Evolutionary conservation across 2,888 invertebrate genomes (phyloP).

Genomic region (Hypselothyrea guttata): DNA sequence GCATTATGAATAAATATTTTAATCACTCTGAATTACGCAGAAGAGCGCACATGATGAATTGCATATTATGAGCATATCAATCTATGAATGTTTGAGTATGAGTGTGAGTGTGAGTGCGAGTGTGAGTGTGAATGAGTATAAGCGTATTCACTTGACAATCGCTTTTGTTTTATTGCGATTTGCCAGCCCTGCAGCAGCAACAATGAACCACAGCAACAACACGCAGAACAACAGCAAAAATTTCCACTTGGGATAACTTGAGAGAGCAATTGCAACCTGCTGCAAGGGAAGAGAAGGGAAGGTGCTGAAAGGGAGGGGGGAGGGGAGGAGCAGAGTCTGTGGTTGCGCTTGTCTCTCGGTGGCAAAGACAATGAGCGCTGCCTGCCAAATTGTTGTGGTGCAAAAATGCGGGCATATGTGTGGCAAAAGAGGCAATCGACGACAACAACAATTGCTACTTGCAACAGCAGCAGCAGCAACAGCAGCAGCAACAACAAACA

Average conservation of each 20-base stretch:
- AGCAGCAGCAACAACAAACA: slow-evolving; percentile 30
- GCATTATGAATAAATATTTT: slow-evolving; percentile 68
- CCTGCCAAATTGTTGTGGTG: slow-evolving; percentile 73
- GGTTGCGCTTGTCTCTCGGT: slow-evolving; percentile 22
- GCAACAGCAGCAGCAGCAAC: slow-evolving; percentile 19
- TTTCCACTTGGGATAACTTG: slow-evolving; percentile 81
- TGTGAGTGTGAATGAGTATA: slow-evolving; percentile 50
- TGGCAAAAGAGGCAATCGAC: slow-evolving; percentile 79
- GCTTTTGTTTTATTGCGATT: slow-evolving; percentile 74
- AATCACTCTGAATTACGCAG: slow-evolving; percentile 70
- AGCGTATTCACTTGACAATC: slow-evolving; percentile 75
- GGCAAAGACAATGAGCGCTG: slow-evolving; percentile 69
- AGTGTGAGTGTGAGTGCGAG: slow-evolving; percentile 6
- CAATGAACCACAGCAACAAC: slow-evolving; percentile 26
- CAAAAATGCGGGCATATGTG: slow-evolving; percentile 76
- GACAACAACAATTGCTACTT: slow-evolving; percentile 59
- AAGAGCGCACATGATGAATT: slow-evolving; percentile 75
- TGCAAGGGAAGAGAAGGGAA: background rate
- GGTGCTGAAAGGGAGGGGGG: background rate
- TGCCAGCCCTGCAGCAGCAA: slow-evolving; percentile 48
- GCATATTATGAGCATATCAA: slow-evolving; percentile 42
- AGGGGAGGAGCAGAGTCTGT: background rate
- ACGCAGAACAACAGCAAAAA: slow-evolving; percentile 56
- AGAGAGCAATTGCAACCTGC: slow-evolving; percentile 70
- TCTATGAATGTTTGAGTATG: slow-evolving; percentile 1